A percentile compares a stretch with the other conserved stretches of the same genome.
Conservation (phyloP, 2,113 vertebrate species). For the Bos indicus region DNA sequence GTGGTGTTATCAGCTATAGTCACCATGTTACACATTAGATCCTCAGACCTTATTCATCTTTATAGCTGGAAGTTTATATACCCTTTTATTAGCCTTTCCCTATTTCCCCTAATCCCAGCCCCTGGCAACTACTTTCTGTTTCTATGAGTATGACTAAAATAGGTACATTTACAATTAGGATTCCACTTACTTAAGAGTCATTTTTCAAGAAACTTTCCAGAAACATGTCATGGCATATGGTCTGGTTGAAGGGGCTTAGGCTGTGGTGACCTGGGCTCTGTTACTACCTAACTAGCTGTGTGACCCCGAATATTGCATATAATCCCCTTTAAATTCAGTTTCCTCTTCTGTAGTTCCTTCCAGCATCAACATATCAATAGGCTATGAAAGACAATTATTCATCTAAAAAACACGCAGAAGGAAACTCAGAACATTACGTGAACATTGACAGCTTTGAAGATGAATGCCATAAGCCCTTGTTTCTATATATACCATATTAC, state of each 20-base stretch:
- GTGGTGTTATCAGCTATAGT: not conserved
- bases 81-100: not conserved
- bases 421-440: not conserved
- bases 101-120: not conserved
- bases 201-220: not conserved
- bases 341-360: not conserved
- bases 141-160: not conserved
- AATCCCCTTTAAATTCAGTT: not conserved
- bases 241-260: not conserved
- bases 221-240: not conserved
- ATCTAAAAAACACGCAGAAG: not conserved
- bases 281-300: not conserved
- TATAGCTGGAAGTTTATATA: not conserved
- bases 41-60: not conserved
- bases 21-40: not conserved
- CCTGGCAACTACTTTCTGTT: not conserved
- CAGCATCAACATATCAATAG: not conserved
- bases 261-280: no score
- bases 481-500: not conserved
- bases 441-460: not conserved
- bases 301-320: not conserved
- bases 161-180: not conserved
- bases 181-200: not conserved
- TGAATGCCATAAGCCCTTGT: not conserved
- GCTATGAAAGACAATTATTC: not conserved